phyloP scores from a whole-genome alignment of 2,888 invertebrate genomes.

The Lepidocyrtoides sp. region DNA sequence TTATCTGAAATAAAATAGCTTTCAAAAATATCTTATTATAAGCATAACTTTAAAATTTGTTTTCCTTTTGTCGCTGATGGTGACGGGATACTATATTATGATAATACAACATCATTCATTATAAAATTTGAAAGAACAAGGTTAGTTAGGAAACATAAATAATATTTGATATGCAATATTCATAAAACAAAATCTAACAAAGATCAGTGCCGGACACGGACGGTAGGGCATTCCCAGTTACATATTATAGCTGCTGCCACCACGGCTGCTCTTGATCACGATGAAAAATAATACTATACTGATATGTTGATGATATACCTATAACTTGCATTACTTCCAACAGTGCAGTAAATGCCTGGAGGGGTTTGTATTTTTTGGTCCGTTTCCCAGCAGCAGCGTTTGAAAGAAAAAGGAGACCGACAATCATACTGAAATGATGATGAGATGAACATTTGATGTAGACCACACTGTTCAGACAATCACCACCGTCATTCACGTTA shows the following conservation, averaged over 20 bases:
- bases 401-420: constrained; percentile 69
- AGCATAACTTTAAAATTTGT: too few species aligned
- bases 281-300: not conserved
- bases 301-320: too few species aligned
- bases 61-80: not conserved
- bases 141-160: too few species aligned
- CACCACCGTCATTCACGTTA: constrained; percentile 63
- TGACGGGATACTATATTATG: not conserved
- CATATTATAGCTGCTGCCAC: not conserved
- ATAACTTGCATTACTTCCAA: constrained; percentile 65
- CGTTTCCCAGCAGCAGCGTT: constrained; percentile 69
- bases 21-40: too few species aligned
- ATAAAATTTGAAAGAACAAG: too few species aligned
- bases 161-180: not conserved
- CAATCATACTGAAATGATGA: constrained; percentile 48
- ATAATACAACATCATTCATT: not conserved
- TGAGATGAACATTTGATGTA: constrained; percentile 53
- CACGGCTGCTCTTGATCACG: not conserved
- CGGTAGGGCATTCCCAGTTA: constrained; percentile 12
- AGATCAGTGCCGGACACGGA: constrained; percentile 7
- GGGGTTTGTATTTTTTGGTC: constrained; percentile 62
- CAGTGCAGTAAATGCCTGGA: constrained; percentile 76
- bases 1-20: not conserved
- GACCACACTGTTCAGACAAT: constrained; percentile 62
- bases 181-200: constrained; percentile 10